Evolutionary conservation across 1,140 invertebrate species (phyloP).

Genomic region (Drosophila insularis): DNA sequence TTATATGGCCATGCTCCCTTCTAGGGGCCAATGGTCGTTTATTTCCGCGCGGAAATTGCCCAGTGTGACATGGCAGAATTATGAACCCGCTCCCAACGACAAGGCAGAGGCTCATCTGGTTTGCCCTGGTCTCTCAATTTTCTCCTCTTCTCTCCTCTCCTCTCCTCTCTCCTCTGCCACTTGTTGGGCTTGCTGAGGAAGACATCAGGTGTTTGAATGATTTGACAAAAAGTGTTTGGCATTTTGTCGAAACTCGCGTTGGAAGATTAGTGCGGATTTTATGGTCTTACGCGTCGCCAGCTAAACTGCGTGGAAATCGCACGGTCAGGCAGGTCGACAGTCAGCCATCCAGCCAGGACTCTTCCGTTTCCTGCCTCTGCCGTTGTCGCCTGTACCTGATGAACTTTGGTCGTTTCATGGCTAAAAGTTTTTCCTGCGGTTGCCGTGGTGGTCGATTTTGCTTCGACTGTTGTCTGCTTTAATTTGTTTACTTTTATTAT

Average conservation of each 20-base stretch:
- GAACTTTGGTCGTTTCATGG: conserved; percentile 76
- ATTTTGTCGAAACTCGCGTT: conserved; percentile 71
- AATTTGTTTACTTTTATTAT: conserved; percentile 81
- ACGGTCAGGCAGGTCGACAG: conserved; percentile 16
- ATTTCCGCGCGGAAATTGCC: conserved; percentile 72
- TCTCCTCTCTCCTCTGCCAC: conserved; percentile 19
- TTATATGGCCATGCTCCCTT: conserved; percentile 20
- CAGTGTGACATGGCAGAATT: conserved; percentile 72
- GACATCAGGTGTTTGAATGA: conserved; percentile 79
- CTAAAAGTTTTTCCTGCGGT: conserved; percentile 62
- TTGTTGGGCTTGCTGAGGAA: conserved; percentile 51
- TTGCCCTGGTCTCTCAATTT: neutral
- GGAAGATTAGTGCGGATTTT: conserved; percentile 78
- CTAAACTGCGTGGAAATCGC: conserved; percentile 68
- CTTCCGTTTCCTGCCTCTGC: neutral
- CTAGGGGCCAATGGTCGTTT: conserved; percentile 42
- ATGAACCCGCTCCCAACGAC: conserved; percentile 61
- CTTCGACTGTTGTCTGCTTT: conserved; percentile 72
- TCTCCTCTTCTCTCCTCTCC: neutral
- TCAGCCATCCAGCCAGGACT: conserved; percentile 12
- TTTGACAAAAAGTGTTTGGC: conserved; percentile 78
- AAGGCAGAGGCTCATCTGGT: neutral
- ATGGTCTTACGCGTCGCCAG: conserved; percentile 72
- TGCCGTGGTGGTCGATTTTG: conserved; percentile 61
- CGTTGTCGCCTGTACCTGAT: conserved; percentile 42